These are phyloP conservation scores for Melinopterus prodromus DNA, from an alignment of 2,888 invertebrate genomes.

Conservation along the genomic window DNA sequence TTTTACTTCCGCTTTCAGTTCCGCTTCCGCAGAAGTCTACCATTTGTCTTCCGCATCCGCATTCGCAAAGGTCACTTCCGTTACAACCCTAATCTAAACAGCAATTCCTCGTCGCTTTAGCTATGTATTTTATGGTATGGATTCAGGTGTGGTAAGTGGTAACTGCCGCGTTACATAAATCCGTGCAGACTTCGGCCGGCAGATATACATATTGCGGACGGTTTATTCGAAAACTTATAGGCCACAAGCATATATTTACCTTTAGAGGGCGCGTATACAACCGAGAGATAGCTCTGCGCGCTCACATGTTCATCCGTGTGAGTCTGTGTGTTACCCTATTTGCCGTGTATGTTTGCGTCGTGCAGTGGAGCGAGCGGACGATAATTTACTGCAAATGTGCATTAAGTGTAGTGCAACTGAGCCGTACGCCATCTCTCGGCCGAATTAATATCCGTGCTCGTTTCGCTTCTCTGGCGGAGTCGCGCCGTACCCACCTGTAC, in stretches of 20 bases:
- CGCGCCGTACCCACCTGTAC: neutral
- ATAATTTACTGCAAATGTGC: slow-evolving; percentile 35
- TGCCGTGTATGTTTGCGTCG: slow-evolving; percentile 17
- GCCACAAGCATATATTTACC: slow-evolving; percentile 18
- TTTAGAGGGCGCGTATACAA: neutral
- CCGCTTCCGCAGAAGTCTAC: too few species aligned
- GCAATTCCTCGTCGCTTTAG: neutral
- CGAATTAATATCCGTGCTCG: slow-evolving; percentile 37
- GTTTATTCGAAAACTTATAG: slow-evolving; percentile 30
- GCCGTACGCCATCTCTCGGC: slow-evolving; percentile 36
- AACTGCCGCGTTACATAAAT: neutral
- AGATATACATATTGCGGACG: slow-evolving; percentile 19
- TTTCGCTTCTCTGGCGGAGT: neutral
- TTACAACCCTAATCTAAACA: neutral
- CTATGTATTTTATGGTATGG: neutral
- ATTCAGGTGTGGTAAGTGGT: neutral
- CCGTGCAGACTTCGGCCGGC: neutral
- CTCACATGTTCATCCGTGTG: neutral
- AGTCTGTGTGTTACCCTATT: too few species aligned
- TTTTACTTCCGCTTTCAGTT: too few species aligned
- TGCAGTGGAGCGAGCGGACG: slow-evolving; percentile 23
- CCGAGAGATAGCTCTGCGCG: neutral
- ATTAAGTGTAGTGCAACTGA: slow-evolving; percentile 35
- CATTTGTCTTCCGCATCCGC: too few species aligned
- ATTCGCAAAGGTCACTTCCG: too few species aligned